Conservation (phyloP, 2,797 vertebrate genomes). For the Hylomyscus alleni region DNA sequence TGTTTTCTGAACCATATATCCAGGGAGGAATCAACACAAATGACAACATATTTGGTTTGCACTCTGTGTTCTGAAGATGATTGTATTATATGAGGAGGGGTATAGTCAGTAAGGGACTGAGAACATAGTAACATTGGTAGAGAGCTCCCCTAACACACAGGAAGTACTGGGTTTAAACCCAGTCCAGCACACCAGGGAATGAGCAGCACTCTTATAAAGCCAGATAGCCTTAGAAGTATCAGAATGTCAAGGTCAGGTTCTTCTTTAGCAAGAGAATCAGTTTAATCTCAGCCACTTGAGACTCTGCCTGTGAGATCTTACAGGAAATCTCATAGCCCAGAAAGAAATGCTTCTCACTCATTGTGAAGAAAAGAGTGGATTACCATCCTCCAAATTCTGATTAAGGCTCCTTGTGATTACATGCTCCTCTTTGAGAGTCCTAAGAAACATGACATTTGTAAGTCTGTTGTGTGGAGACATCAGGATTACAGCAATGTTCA, state of each 20-base stretch:
- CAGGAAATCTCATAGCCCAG: no score
- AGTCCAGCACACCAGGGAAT: no score
- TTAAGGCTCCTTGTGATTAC: no score
- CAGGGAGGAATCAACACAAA: slow-evolving; percentile 5
- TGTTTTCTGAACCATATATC: slow-evolving; percentile 83
- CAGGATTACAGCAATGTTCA: neutral
- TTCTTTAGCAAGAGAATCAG: neutral
- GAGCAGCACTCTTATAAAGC: neutral
- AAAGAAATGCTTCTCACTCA: neutral
- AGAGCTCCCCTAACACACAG: neutral
- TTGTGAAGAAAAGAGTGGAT: neutral
- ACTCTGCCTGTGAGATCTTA: neutral
- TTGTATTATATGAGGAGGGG: no score
- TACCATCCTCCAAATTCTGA: neutral
- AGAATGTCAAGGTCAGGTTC: neutral
- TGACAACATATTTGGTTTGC: neutral
- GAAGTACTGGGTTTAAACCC: neutral
- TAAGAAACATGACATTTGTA: neutral
- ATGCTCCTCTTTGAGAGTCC: no score
- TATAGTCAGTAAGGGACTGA: neutral
- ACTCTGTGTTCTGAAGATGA: neutral
- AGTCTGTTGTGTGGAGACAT: neutral
- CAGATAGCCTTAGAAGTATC: no score
- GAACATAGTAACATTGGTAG: neutral
- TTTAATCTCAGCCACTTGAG: neutral